These are phyloP conservation scores for Rhinoraja longicauda DNA, from an alignment of 2,797 vertebrate genomes.

Conservation along the genomic window DNA sequence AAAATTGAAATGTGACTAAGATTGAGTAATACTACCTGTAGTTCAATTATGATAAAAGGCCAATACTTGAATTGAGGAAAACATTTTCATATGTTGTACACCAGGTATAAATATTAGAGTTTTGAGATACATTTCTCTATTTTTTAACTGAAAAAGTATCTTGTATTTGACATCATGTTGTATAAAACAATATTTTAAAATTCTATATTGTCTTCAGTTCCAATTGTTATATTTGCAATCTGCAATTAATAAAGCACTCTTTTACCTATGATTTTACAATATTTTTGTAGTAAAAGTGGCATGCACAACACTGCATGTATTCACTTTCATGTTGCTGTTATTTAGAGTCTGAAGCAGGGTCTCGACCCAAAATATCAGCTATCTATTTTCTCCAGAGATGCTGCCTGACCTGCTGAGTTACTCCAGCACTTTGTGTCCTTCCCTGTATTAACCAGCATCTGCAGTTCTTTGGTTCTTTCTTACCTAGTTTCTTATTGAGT, in stretches of 20 bases:
- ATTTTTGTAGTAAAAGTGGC: not conserved
- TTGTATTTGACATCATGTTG: not conserved
- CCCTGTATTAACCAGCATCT: too few species aligned
- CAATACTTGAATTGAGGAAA: not conserved
- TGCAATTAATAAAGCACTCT: not conserved
- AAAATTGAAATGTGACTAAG: not conserved
- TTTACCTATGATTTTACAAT: not conserved
- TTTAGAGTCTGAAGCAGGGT: too few species aligned
- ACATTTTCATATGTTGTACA: constrained; percentile 1
- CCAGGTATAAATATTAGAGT: not conserved
- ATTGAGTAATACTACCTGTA: constrained; percentile 3
- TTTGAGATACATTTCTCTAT: constrained; percentile 1
- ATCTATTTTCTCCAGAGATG: too few species aligned
- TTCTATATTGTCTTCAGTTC: not conserved
- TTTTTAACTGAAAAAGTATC: not conserved
- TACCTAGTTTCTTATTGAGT: not conserved
- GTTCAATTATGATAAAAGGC: constrained; percentile 8
- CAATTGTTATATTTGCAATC: constrained; percentile 7
- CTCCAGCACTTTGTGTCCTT: too few species aligned
- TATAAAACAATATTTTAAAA: not conserved
- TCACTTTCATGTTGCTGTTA: not conserved
- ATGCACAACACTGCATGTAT: not conserved
- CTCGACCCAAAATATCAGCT: too few species aligned
- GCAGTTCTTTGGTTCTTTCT: too few species aligned
- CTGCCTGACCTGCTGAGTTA: too few species aligned